Evolutionary conservation across 2,888 invertebrate species (phyloP).

Genomic region (Agrotis ipsilon): DNA sequence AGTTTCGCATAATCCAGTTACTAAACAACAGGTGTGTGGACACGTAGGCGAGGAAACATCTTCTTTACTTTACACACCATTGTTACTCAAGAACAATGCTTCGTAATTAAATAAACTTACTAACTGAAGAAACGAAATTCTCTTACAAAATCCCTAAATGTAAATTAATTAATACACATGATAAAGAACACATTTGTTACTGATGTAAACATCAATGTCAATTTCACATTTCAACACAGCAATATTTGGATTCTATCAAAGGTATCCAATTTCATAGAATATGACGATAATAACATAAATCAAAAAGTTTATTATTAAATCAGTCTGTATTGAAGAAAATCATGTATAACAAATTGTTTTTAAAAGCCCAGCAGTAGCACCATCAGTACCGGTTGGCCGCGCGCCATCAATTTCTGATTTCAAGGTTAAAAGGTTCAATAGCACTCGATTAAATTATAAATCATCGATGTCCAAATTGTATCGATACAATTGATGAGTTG

Average conservation of each 20-base stretch:
- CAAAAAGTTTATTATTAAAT: slow-evolving; percentile 45
- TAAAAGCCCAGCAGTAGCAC: slow-evolving; percentile 54
- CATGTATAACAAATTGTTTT: slow-evolving; percentile 54
- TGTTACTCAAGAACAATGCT: slow-evolving; percentile 78
- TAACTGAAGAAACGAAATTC: slow-evolving; percentile 66
- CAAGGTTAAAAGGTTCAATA: slow-evolving; percentile 70
- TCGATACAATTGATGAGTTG: slow-evolving; percentile 71
- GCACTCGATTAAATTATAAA: slow-evolving; percentile 71
- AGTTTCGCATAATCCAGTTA: slow-evolving; percentile 15
- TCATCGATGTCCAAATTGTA: slow-evolving; percentile 74
- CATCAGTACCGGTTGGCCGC: slow-evolving; percentile 58
- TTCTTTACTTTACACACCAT: slow-evolving; percentile 70
- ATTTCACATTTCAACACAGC: slow-evolving; percentile 63
- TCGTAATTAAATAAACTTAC: slow-evolving; percentile 77
- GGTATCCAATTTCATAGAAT: slow-evolving; percentile 56
- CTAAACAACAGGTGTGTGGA: slow-evolving; percentile 69
- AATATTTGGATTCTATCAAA: slow-evolving; percentile 33
- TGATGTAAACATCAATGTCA: slow-evolving; percentile 67
- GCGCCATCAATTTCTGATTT: slow-evolving; percentile 57
- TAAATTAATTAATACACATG: slow-evolving; percentile 71
- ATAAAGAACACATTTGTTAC: slow-evolving; percentile 58
- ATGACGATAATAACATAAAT: slow-evolving; percentile 41
- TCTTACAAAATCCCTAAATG: slow-evolving; percentile 68
- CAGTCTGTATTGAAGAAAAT: slow-evolving; percentile 25
- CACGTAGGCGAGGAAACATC: slow-evolving; percentile 58